Conservation (phyloP, 2,888 invertebrate species). For the Oxyteleia sp. region DNA sequence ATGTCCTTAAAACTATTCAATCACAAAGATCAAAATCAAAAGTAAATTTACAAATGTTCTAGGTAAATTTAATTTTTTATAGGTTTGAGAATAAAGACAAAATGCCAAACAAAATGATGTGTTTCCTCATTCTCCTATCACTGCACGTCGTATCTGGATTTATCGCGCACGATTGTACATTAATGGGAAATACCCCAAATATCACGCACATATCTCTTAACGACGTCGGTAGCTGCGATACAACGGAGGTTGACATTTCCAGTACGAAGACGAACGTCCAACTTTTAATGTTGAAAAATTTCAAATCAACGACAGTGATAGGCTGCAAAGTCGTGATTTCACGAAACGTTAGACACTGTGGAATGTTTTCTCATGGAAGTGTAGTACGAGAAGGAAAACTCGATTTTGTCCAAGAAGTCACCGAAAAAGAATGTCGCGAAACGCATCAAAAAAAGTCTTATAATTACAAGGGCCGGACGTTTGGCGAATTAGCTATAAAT, state of each 20-base stretch:
- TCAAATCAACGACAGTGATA: background rate
- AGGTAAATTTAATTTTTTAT: no score
- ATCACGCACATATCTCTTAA: background rate
- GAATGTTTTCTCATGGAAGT: constrained; percentile 6
- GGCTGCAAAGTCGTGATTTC: constrained; percentile 1
- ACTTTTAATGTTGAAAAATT: background rate
- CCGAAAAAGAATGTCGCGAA: no score
- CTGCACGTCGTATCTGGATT: background rate
- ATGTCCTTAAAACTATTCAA: no score
- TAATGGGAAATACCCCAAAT: background rate
- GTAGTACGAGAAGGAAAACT: background rate
- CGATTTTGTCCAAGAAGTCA: background rate
- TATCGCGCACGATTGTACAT: background rate
- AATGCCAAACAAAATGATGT: no score
- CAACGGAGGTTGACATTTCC: no score
- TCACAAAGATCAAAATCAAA: no score
- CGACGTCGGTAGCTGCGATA: background rate
- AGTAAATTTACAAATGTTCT: no score
- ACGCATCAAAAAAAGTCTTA: no score
- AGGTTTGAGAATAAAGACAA: no score
- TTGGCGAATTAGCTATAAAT: no score
- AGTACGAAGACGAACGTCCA: background rate
- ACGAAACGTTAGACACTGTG: background rate
- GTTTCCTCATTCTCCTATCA: no score
- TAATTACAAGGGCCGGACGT: no score